Base-by-base conservation (phyloP, 2,113 vertebrate species). In the Cettia cetti region DNA sequence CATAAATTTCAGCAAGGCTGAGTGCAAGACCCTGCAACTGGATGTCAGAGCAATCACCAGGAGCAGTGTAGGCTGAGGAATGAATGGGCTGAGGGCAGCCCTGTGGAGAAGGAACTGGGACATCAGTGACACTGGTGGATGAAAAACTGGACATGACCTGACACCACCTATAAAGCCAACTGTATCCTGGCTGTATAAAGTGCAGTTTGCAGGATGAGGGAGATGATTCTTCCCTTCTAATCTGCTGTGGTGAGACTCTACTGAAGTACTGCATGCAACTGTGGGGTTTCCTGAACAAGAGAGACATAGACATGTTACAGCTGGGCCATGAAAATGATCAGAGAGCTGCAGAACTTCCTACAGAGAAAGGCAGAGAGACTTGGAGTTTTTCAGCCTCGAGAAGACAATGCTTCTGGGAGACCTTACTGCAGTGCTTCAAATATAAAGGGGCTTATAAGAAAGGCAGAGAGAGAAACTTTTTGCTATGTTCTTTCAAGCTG, bases 61-160 rank as follows among this genome's bases (percentile, higher is more conserved):
- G 7, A 59, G 42, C 50, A 52, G 18, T 5, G 37, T 6, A 52
- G 71, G 22, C 42, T 63, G 11, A 7, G 33, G 26, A 14, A 33
- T 13, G 37, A 37, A 40, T 22, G 53, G 63, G 37, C 26, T 18
- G 16, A 74, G 26, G 76, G 26, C 27, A 80, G 16, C 6, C 23
- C 59, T 61, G n/a, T n/a, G 40, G 33, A 74, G 30, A 53, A 77
- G 37, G n/a, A 53, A 3, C 9, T 20, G n/a, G 16, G 24, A 33
- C n/a, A n/a, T n/a, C n/a, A n/a, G n/a, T n/a, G n/a, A 17, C 3
- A 15, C 21, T 1, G 3, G 14, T 37, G 27, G 11, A 37, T 37
- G 37, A 22, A 68, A 66, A 50, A 8, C 37, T 17, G 52, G 26
- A 44, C 11, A 6, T 50, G 71, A 35, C 20, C 52, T n/a, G 52